A percentile compares a stretch with the other conserved stretches of the same genome.
Conservation (phyloP, 1,140 invertebrate genomes). For the Pseudomyrmex concolor region DNA sequence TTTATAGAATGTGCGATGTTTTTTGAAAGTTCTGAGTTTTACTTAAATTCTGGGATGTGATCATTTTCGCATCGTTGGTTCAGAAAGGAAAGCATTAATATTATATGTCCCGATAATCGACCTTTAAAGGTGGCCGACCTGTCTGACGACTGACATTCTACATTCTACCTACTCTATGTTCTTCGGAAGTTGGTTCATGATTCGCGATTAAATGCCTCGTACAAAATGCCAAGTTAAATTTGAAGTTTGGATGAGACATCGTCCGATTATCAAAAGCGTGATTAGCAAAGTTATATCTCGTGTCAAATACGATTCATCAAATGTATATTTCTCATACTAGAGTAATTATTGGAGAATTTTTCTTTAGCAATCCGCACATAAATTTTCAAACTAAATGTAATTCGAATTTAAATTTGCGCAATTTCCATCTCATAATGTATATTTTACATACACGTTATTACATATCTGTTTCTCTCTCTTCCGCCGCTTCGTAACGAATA, state of each 20-base stretch:
- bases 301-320: conserved; percentile 13
- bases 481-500: neutral
- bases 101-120: neutral
- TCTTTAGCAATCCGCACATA: no score
- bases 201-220: conserved; percentile 5
- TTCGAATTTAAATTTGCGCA: no score
- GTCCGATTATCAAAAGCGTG: neutral
- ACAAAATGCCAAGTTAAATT: conserved; percentile 3
- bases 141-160: neutral
- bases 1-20: no score
- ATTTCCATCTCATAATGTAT: neutral
- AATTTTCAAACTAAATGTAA: no score
- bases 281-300: neutral
- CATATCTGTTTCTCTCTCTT: conserved; percentile 15
- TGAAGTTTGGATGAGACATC: conserved; percentile 1
- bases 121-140: conserved; percentile 50
- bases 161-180: neutral
- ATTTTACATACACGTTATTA: neutral
- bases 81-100: neutral
- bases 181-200: neutral
- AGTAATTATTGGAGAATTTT: neutral
- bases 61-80: neutral
- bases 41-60: neutral
- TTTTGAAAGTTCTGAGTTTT: no score
- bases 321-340: no score